Conservation (phyloP, 2,888 invertebrate genomes). For the Andrena flavipes region DNA sequence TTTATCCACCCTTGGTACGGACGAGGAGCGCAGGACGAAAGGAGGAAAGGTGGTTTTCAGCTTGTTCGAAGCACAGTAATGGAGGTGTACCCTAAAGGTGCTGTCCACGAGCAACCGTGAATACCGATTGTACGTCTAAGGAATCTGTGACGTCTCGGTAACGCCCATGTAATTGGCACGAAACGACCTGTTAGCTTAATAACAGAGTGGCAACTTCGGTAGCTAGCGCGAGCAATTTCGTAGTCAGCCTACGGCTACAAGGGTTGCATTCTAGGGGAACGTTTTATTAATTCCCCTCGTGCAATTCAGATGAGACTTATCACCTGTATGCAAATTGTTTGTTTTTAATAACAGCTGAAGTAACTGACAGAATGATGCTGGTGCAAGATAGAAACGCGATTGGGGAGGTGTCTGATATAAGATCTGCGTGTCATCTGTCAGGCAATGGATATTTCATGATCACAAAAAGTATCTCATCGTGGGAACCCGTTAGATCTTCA, state of each 20-base stretch:
- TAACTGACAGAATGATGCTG: neutral
- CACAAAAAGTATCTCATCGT: conserved; percentile 63
- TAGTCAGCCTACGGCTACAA: conserved; percentile 46
- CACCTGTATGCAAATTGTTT: conserved; percentile 23
- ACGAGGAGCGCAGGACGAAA: neutral
- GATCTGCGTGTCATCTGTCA: neutral
- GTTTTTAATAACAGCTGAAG: neutral
- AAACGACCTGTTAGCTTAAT: conserved; percentile 65
- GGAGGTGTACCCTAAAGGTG: neutral
- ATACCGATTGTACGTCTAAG: conserved; percentile 58
- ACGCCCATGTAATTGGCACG: conserved; percentile 70
- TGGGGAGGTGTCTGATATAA: neutral
- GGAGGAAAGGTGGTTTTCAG: conserved; percentile 38
- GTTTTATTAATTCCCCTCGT: conserved; percentile 30
- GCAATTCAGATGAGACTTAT: conserved; percentile 16
- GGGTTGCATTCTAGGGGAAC: conserved; percentile 26
- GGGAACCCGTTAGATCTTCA: conserved; percentile 74
- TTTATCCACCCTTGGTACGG: conserved; percentile 46
- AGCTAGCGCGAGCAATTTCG: conserved; percentile 65
- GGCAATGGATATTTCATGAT: neutral
- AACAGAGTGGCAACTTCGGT: conserved; percentile 63
- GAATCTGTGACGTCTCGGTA: conserved; percentile 56
- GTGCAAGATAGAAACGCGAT: neutral
- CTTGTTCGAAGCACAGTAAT: conserved; percentile 56
- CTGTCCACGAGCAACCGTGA: neutral